Percentiles rank a stretch among this genome's conserved stretches.
Evolutionary conservation across 2,113 vertebrate species (phyloP).

Genomic region (Puffinus mauretanicus): DNA sequence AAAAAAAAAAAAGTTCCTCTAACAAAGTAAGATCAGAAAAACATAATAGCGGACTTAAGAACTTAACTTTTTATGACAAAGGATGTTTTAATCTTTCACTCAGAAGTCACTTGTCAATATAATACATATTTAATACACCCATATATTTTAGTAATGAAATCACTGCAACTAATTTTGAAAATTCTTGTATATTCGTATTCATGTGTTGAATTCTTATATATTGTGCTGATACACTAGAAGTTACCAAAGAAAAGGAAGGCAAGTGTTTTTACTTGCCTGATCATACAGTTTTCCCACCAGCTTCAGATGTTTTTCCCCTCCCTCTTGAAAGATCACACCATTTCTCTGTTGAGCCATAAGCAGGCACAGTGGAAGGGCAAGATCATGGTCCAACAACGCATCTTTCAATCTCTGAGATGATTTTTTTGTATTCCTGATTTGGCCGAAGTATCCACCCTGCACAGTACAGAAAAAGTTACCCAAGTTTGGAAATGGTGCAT

Average conservation of each 20-base stretch:
- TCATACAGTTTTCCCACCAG: constrained; percentile 98
- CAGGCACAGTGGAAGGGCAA: constrained; percentile 93
- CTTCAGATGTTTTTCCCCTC: constrained; percentile 97
- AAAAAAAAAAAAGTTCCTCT: neutral
- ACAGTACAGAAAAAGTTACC: neutral
- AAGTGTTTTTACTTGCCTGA: constrained; percentile 79
- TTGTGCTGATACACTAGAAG: neutral
- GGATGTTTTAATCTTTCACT: neutral
- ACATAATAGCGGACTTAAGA: neutral
- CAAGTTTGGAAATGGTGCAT: neutral
- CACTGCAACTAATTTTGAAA: neutral
- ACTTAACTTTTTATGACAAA: neutral
- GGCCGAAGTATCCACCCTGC: constrained; percentile 98
- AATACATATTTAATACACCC: neutral
- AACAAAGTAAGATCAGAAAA: neutral
- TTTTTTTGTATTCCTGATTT: constrained; percentile 98
- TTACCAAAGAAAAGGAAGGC: neutral
- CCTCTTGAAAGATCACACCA: constrained; percentile 94
- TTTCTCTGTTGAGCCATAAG: constrained; percentile 98
- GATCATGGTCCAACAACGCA: constrained; percentile 89
- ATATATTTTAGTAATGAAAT: neutral
- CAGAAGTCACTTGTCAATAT: neutral
- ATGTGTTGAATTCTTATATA: neutral
- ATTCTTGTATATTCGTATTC: neutral
- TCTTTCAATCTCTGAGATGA: constrained; percentile 97